phyloP scores from a whole-genome alignment of 2,888 invertebrate genomes.

The Neoscelio sp. region DNA sequence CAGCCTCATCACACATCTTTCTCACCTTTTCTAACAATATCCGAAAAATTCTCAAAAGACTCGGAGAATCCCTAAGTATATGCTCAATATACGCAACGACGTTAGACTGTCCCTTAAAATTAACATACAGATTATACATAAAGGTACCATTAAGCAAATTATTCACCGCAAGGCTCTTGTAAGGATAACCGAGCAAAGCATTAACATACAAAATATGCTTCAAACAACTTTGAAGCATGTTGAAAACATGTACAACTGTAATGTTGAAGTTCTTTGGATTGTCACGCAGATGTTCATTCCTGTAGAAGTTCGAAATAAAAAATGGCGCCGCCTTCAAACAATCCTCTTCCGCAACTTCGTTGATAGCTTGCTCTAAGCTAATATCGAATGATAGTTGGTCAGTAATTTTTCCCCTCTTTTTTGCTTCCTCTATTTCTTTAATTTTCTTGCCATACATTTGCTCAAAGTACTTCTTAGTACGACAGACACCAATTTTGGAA shows the following conservation, averaged over 20 bases:
- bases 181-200: constrained; percentile 86
- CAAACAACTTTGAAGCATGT: constrained; percentile 88
- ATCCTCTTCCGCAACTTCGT: constrained; percentile 85
- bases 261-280: constrained; percentile 85
- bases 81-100: constrained; percentile 84
- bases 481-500: constrained; percentile 84
- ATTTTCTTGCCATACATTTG: constrained; percentile 83
- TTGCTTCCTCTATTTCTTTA: constrained; percentile 8
- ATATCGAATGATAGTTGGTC: constrained; percentile 66
- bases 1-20: constrained; percentile 51
- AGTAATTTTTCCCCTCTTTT: neutral
- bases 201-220: constrained; percentile 87
- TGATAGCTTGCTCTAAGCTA: constrained; percentile 83
- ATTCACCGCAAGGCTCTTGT: constrained; percentile 85
- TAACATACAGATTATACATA: constrained; percentile 88
- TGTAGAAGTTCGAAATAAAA: constrained; percentile 85
- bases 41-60: constrained; percentile 76
- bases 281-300: constrained; percentile 84
- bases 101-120: constrained; percentile 85
- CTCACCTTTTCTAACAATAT: constrained; percentile 71
- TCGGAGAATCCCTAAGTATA: constrained; percentile 78
- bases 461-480: constrained; percentile 84
- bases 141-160: constrained; percentile 90
- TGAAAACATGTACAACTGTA: constrained; percentile 86
- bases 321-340: constrained; percentile 85